Evolutionary conservation across 1,140 invertebrate species (phyloP), one percentile per base, ranked within the genome.

Genomic region (Adoxophyes honmai): DNA sequence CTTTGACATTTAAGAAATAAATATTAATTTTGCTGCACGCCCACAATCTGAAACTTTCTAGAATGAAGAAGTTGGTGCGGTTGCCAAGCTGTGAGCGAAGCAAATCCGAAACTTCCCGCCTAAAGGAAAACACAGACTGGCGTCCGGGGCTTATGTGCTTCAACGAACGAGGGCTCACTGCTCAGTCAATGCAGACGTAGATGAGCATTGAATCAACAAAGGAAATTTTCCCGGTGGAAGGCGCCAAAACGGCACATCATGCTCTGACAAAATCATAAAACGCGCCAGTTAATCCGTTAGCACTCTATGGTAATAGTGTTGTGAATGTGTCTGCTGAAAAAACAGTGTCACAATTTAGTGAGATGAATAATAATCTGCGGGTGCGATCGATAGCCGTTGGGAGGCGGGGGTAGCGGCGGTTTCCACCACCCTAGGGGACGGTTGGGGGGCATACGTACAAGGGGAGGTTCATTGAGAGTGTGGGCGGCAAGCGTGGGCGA

Each of bases 401-500:
- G 70, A 75, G 66, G 57, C 56, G 53, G 58, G 62, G 67, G 55
- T 38, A 51, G 55, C 33, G 57, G 61, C 35, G 52, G 64, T 28
- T 28, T 28, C 21, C 55, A 34, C 57, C 58, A 44, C 37, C 38
- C 54, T 42, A 39, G 57, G 55, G 52, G 34, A 42, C 37, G 51
- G 68, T 52, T 35, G 39, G 62, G 48, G 55, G 53, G 48, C 63
- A 21, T 28, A 28, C 56, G 55, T 53, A 36, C 60, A 39, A 60
- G 70, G 75, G 36, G 74, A 52, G 62, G 76, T 92, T 92, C 91
- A 92, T 92, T 92, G 86, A 91, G 90, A 90, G 91, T 90, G 91
- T 91, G 87, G 90, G 90, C 90, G 90, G 84, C 74, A 67, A 62
- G 82, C 85, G 81, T 83, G 77, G 85, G 79, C 76, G 84, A 75